These are phyloP conservation scores for Mormyrus hasselquistii DNA, from an alignment of 2,797 vertebrate genomes.

Conservation along the genomic window DNA sequence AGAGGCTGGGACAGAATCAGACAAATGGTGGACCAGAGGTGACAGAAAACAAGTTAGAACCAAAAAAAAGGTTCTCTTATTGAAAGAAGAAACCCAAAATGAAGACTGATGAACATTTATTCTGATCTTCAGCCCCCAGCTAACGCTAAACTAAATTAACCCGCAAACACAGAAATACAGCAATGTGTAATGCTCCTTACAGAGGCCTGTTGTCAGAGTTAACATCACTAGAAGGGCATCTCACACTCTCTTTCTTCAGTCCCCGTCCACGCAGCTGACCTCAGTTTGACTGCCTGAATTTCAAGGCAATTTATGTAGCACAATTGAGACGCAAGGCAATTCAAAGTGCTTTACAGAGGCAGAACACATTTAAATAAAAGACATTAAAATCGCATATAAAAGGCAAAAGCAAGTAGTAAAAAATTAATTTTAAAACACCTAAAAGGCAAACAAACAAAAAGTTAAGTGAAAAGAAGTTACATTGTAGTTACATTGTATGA, in stretches of 20 bases:
- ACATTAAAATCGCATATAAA: neutral
- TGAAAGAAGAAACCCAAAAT: neutral
- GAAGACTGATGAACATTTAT: neutral
- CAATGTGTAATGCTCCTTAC: neutral
- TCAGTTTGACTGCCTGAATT: neutral
- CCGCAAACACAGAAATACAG: neutral
- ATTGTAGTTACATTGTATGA: neutral
- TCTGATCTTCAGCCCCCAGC: neutral
- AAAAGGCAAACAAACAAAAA: neutral
- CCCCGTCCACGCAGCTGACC: neutral
- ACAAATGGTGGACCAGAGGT: neutral
- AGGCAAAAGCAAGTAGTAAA: neutral
- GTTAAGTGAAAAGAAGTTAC: neutral
- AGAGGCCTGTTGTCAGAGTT: neutral
- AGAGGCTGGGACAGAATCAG: neutral
- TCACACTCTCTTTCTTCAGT: neutral
- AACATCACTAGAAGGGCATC: neutral
- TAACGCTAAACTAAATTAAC: neutral
- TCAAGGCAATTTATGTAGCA: neutral
- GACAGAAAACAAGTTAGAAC: neutral
- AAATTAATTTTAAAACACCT: neutral
- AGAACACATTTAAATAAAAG: neutral
- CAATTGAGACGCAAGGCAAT: neutral
- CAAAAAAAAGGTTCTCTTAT: neutral
- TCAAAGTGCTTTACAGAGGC: neutral